Conservation (phyloP, 2,888 invertebrate species). For the Cataglyphis rosenhaueri region DNA sequence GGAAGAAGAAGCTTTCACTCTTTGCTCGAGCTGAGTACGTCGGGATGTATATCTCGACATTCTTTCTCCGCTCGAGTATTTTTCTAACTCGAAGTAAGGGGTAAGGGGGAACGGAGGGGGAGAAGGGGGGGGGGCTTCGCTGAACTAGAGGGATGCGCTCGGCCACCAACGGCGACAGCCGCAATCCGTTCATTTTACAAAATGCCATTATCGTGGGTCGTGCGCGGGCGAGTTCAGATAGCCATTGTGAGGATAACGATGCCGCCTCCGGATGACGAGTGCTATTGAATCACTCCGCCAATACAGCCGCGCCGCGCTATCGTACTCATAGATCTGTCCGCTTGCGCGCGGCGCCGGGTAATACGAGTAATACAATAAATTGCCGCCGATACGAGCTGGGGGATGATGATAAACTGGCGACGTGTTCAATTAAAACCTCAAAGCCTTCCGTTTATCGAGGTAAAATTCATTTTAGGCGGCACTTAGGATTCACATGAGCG, state of each 20-base stretch:
- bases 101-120: conserved; percentile 1
- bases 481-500: conserved; percentile 15
- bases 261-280: conserved; percentile 69
- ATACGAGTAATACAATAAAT: conserved; percentile 52
- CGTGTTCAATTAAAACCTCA: conserved; percentile 49
- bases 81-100: conserved; percentile 43
- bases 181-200: conserved; percentile 66
- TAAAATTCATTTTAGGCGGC: conserved; percentile 44
- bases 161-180: conserved; percentile 43
- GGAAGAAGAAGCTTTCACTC: conserved; percentile 19
- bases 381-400: conserved; percentile 46
- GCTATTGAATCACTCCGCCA: conserved; percentile 70
- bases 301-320: conserved; percentile 63
- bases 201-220: conserved; percentile 68
- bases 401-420: conserved; percentile 46
- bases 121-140: conserved; percentile 15
- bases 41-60: conserved; percentile 49
- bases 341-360: conserved; percentile 33
- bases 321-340: conserved; percentile 49
- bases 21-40: background rate
- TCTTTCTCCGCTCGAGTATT: conserved; percentile 55
- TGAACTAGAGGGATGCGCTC: conserved; percentile 45
- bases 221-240: conserved; percentile 57
- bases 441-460: conserved; percentile 40
- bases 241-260: conserved; percentile 74